A percentile compares a stretch with the other conserved stretches of the same genome.
Evolutionary conservation across 1,140 invertebrate genomes (phyloP).

Genomic region (Dolichoris vasculosae): DNA sequence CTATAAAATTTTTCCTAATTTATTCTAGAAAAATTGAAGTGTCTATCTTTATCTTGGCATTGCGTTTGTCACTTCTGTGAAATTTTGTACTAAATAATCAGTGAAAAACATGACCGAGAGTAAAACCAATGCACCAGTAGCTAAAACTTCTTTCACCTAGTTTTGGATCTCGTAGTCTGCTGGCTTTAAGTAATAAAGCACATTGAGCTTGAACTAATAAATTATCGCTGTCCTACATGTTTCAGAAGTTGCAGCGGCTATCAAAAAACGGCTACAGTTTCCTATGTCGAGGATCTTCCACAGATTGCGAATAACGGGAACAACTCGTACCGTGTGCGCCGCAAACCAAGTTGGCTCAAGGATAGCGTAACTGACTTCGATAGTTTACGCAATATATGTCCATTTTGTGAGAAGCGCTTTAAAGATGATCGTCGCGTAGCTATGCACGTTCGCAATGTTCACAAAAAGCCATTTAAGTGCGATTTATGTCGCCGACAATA

Average conservation of each 20-base stretch:
- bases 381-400: constrained; percentile 44
- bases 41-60: not conserved
- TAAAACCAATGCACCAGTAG: constrained; percentile 23
- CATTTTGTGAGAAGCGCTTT: constrained; percentile 54
- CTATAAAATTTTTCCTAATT: not conserved
- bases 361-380: constrained; percentile 43
- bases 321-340: not conserved
- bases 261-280: not conserved
- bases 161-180: constrained; percentile 17
- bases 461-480: constrained; percentile 52
- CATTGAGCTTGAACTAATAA: not conserved
- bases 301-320: not conserved
- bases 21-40: not conserved
- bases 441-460: constrained; percentile 61
- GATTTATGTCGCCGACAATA: constrained; percentile 60
- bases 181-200: not conserved
- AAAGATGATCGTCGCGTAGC: constrained; percentile 63
- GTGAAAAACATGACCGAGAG: not conserved
- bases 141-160: constrained; percentile 25
- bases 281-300: not conserved
- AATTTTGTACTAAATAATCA: not conserved
- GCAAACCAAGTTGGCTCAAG: constrained; percentile 28
- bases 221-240: constrained; percentile 34
- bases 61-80: not conserved
- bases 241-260: constrained; percentile 30